Evolutionary conservation across 2,888 invertebrate species (phyloP), one percentile per base, ranked within the genome.

Genomic region (Sturmia bella): DNA sequence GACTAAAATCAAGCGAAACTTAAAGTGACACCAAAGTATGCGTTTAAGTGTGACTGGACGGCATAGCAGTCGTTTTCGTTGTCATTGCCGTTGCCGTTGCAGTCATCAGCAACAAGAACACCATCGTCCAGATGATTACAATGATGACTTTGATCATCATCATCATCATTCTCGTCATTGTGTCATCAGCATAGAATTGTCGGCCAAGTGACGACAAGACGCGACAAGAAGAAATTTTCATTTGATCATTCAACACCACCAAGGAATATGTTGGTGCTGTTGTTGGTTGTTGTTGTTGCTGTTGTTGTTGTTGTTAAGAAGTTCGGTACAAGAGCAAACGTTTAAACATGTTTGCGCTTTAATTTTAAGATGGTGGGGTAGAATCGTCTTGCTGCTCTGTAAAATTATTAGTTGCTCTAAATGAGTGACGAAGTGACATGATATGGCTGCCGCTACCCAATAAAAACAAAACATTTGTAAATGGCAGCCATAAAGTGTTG

Each of bases 1-100:
- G 15, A 52, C 50, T 68, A 45, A 77, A 72, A 72, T 57, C 50
- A 50, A 63, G 37, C 48, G 27, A 81, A 81, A 81, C 73, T 69
- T 80, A 83, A 81, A 79, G 63, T 76, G 83, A 81, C 74, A 77
- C 21, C 78, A 78, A 77, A 83, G 85, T 83, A 84, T 84, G 84
- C 84, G 81, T 84, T 84, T 84, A 83, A 84, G 83, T 84, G 81
- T 81, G 77, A 81, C 73, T 81, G 77, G 81, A 66, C 76, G 76
- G 72, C 72, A 69, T 64, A 48, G 39, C 63, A 56, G 39, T 61
- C 17, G 64, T 66, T n/a, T n/a, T 17, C 32, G 50, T 54, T 32
- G 74, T 57, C 37, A 39, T 56, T 56, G 56, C 45, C 17, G 39
- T 39, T 57, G 76, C 17, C 54, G 41, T 43, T 48, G 64, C 43